These are phyloP conservation scores for Bugulina stolonifera DNA, from an alignment of 2,888 invertebrate species.

Conservation along the genomic window DNA sequence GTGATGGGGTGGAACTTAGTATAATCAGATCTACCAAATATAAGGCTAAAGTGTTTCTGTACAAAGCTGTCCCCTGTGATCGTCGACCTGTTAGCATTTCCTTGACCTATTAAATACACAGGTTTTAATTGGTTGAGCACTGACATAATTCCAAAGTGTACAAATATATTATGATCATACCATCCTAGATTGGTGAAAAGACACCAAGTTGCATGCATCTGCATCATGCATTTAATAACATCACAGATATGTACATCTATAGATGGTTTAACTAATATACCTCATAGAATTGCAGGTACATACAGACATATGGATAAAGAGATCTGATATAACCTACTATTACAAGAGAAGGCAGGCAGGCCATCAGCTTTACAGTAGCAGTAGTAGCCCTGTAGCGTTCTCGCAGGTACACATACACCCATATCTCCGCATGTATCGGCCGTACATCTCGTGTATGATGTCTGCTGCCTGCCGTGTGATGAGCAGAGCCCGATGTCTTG, in stretches of 20 bases:
- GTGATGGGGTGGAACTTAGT: background rate
- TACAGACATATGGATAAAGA: too few species aligned
- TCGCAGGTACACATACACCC: constrained; percentile 5
- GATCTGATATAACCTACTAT: too few species aligned
- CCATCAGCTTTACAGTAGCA: constrained; percentile 17
- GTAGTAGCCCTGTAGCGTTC: constrained; percentile 8
- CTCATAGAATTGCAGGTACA: too few species aligned
- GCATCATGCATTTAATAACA: too few species aligned
- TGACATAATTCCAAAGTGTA: too few species aligned
- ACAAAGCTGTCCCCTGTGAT: background rate
- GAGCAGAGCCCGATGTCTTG: background rate
- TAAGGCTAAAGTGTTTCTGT: background rate
- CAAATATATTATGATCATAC: too few species aligned
- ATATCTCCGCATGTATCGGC: background rate
- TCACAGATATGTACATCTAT: too few species aligned
- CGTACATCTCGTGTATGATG: background rate
- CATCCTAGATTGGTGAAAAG: too few species aligned
- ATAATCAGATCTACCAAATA: constrained; percentile 7
- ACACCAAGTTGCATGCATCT: too few species aligned
- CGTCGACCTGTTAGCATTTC: background rate
- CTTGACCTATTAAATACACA: background rate
- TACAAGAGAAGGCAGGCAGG: background rate
- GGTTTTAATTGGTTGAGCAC: too few species aligned
- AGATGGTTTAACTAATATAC: too few species aligned
- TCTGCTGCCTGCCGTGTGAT: background rate